Base-by-base conservation (phyloP, 2,888 invertebrate genomes). In the Tupiocoris notatus region DNA sequence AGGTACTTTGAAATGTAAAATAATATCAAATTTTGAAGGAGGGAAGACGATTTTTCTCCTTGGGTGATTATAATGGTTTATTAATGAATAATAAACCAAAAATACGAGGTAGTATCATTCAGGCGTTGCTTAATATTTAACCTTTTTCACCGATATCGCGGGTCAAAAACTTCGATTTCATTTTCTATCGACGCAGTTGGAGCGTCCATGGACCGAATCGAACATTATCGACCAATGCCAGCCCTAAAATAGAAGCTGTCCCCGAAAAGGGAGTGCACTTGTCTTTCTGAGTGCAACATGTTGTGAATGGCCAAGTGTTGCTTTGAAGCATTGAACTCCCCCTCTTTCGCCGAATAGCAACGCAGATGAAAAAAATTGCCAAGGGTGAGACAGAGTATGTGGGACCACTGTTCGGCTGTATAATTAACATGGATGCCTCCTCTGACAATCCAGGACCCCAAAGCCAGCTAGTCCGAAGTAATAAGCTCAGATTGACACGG, bases 281-380 rank as follows among this genome's bases (percentile, higher is more conserved):
- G 70, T 70, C 70, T 57, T 24, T 22, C 59, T 18, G 70, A 70
- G 70, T 70, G 70, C 70, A 70, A 70, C 70, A 70, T 70, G 70
- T 70, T 70, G 70, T 58, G 70, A 24, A n/a, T 23, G 61, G 39
- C 59, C 70, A 70, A 70, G 70, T 70, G 70, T 59, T 70, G 68
- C 67, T 67, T 57, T 57, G 65, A 54, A 65, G 39, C 67, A 25
- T 17, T 21, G 12, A 23, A 23, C 39, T 39, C 39, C 39, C 39
- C 39, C 39, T 39, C 39, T 7, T 39, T 39, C 12, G 39, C 39
- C n/a, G n/a, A n/a, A n/a, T n/a, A n/a, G n/a, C n/a, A n/a, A n/a
- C n/a, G n/a, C n/a, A n/a, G n/a, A n/a, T n/a, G n/a, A n/a, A n/a
- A n/a, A n/a, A n/a, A n/a, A n/a, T n/a, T n/a, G n/a, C n/a, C n/a